These are phyloP conservation scores for Gymnoscelis rufifasciata DNA, from an alignment of 2,888 invertebrate species.

Conservation along the genomic window DNA sequence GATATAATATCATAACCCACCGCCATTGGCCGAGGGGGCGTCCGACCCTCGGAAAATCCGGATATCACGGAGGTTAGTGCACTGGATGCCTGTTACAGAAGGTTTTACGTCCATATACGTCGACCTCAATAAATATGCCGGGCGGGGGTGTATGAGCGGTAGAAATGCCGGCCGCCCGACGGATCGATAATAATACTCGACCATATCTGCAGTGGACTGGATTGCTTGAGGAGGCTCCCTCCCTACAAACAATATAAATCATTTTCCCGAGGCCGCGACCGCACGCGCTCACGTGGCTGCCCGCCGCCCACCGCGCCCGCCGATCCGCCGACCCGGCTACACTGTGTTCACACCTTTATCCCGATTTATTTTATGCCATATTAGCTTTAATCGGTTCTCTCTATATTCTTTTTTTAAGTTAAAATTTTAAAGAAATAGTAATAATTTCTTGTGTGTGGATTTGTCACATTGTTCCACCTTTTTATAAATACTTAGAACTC, in stretches of 20 bases:
- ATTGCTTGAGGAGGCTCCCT: conserved; percentile 70
- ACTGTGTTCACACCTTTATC: conserved; percentile 22
- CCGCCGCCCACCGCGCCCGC: conserved; percentile 15
- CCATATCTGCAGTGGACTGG: conserved; percentile 78
- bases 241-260: conserved; percentile 77
- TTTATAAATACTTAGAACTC: conserved; percentile 17
- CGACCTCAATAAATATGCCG: conserved; percentile 71
- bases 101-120: conserved; percentile 62
- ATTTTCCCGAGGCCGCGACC: conserved; percentile 67
- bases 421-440: no score
- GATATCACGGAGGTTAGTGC: conserved; percentile 60
- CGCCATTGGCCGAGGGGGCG: conserved; percentile 74
- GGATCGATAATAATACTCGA: conserved; percentile 79
- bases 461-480: no score
- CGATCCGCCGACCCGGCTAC: conserved; percentile 16
- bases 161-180: conserved; percentile 70
- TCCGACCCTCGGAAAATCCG: conserved; percentile 43
- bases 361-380: conserved; percentile 11
- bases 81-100: conserved; percentile 33
- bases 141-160: conserved; percentile 69
- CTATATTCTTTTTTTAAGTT: background rate
- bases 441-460: no score
- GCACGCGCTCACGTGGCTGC: conserved; percentile 36
- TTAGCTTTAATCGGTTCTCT: conserved; percentile 4
- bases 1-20: conserved; percentile 82